These are phyloP conservation scores for Stenodera caucasica DNA, from an alignment of 2,888 invertebrate genomes.

Conservation along the genomic window DNA sequence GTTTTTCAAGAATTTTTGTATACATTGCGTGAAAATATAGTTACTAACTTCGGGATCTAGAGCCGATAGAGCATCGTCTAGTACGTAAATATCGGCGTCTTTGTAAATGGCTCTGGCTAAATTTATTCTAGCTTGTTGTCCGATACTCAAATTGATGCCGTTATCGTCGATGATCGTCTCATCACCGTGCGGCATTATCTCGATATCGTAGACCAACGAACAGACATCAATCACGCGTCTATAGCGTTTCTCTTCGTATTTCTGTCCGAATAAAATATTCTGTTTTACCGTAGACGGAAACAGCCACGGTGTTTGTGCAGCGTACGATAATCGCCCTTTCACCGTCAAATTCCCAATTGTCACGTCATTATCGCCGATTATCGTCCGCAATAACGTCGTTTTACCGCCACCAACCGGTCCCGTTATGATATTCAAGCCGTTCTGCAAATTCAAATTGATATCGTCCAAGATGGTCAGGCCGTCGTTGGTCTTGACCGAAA, in stretches of 20 bases:
- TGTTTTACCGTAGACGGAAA: slow-evolving; percentile 63
- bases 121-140: slow-evolving; percentile 77
- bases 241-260: slow-evolving; percentile 59
- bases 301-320: slow-evolving; percentile 63
- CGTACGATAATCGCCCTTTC: slow-evolving; percentile 58
- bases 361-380: slow-evolving; percentile 47
- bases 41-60: slow-evolving; percentile 73
- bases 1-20: slow-evolving; percentile 59
- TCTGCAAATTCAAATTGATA: slow-evolving; percentile 50
- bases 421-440: slow-evolving; percentile 58
- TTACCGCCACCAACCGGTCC: slow-evolving; percentile 68
- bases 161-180: slow-evolving; percentile 74
- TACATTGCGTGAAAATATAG: slow-evolving; percentile 70
- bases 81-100: slow-evolving; percentile 71
- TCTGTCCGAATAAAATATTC: slow-evolving; percentile 73
- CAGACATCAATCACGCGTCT: slow-evolving; percentile 63
- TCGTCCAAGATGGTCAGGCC: slow-evolving; percentile 48
- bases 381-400: slow-evolving; percentile 46
- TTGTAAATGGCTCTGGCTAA: slow-evolving; percentile 72
- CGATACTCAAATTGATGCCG: slow-evolving; percentile 75
- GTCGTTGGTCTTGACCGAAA: slow-evolving; percentile 14
- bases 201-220: slow-evolving; percentile 66
- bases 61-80: slow-evolving; percentile 79
- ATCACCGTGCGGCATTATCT: slow-evolving; percentile 71
- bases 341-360: slow-evolving; percentile 48